Conservation (phyloP, 2,113 vertebrate genomes). For the Corynorhinus townsendii region DNA sequence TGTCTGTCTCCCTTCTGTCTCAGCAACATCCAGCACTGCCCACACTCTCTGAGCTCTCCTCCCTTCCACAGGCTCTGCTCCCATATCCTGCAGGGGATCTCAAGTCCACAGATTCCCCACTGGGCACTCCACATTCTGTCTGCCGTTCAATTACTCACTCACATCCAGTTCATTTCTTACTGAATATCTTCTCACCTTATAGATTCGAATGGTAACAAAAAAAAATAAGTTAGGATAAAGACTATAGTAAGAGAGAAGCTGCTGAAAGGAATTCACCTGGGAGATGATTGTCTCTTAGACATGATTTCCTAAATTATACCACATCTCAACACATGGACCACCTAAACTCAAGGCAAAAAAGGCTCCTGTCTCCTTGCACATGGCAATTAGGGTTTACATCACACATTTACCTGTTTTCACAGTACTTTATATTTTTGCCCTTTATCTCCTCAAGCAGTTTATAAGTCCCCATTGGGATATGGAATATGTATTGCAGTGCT, state of each 20-base stretch:
- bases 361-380: not conserved
- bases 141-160: not conserved
- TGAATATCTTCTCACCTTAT: not conserved
- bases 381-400: not conserved
- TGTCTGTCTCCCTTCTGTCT: not conserved
- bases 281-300: not conserved
- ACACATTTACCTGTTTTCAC: not conserved
- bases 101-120: not conserved
- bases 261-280: not conserved
- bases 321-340: not conserved
- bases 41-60: fast-evolving
- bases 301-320: not conserved
- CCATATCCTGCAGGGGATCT: not conserved
- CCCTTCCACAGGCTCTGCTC: not conserved
- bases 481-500: not conserved
- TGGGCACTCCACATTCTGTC: not conserved
- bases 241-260: not conserved
- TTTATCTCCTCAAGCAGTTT: not conserved
- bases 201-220: not conserved
- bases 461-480: not conserved
- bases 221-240: not conserved
- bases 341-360: not conserved
- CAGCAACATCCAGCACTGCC: not conserved
- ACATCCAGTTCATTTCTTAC: not conserved
- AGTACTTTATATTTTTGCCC: not conserved